Evolutionary conservation across 1,140 invertebrate genomes (phyloP).

Genomic region (Semibalanus balanoides): DNA sequence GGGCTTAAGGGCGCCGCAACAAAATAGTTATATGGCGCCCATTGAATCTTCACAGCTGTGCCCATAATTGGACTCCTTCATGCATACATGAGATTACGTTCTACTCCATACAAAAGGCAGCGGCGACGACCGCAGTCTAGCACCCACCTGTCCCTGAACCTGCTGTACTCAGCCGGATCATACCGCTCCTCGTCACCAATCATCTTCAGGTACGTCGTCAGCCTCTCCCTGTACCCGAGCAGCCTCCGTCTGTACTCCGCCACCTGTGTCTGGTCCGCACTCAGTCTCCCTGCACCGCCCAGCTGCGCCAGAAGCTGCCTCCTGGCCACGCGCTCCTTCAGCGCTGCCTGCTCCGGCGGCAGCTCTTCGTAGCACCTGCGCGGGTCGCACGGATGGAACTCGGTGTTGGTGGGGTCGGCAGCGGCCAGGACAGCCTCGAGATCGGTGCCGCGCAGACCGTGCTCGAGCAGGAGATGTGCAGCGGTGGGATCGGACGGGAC

Average conservation of each 20-base stretch:
- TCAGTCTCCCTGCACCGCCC: constrained; percentile 27
- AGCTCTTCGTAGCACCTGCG: constrained; percentile 20
- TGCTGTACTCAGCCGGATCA: constrained; percentile 15
- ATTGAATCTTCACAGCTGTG: no score
- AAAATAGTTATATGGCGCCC: no score
- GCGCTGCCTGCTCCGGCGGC: constrained; percentile 12
- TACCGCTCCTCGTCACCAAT: constrained; percentile 25
- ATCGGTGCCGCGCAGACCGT: constrained; percentile 53
- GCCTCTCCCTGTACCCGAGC: constrained; percentile 44
- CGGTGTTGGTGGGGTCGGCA: constrained; percentile 29
- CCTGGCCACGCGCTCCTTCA: constrained; percentile 13
- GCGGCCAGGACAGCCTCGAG: constrained; percentile 43
- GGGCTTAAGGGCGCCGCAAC: no score
- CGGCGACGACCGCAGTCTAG: constrained; percentile 15
- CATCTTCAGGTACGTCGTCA: constrained; percentile 43
- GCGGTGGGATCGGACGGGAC: constrained; percentile 56
- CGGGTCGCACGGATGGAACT: constrained; percentile 22
- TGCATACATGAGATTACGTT: constrained; percentile 34
- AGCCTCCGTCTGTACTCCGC: constrained; percentile 41
- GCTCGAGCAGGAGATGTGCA: constrained; percentile 53
- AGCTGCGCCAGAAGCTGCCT: constrained; percentile 13
- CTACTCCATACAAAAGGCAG: not conserved
- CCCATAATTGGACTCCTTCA: no score
- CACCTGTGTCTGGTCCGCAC: constrained; percentile 41
- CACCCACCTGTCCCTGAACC: constrained; percentile 12